Evolutionary conservation across 2,113 vertebrate genomes (phyloP), one percentile per base, ranked within the genome.

Genomic region (Paramisgurnus dabryanus): DNA sequence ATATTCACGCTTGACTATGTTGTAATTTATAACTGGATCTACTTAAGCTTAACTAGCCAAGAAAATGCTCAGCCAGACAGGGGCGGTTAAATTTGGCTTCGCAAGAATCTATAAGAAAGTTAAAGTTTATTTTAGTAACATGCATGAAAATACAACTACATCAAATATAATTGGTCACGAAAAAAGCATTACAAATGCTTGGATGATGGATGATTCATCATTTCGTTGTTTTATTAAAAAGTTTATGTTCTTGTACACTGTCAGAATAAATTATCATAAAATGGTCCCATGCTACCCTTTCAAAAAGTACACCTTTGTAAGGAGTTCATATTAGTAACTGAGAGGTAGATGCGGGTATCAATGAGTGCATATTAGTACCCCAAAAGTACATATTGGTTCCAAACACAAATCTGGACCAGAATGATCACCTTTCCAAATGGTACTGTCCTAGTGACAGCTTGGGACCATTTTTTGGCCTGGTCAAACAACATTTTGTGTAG

Each of bases 11-110:
- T 5, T 45, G 60, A 73, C 40, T 34, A 40, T 53, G 41, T n/a
- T 41, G 63, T 3, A 17, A 43, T 79, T 60, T 70, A 34, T 40
- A 50, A 11, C 53, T 72, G 69, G 71, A 74, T 45, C 17, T 72
- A 60, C 55, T 45, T 74, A 6, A 61, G 55, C 55, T 72, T 17
- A 58, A 58, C 27, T 58, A 73, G 18, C 70, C 22, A 40, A 60
- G n/a, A 43, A 73, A 58, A 61, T 74, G 71, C n/a, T 60, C 71
- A 45, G 40, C 7, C 40, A 74, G 55, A 60, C 40, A 6, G 55
- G n/a, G 55, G 2, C 10, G 18, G 40, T 11, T 5, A 45, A 61
- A 60, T 45, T 13, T 18, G 55, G 55, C 6, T 7, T 18, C 15
- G n/a, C 55, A 58, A 8, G 17, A n/a, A 18, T 18, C 18, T 17